These are phyloP conservation scores for Ennomos erosarius DNA, from an alignment of 2,888 invertebrate genomes.

Conservation along the genomic window DNA sequence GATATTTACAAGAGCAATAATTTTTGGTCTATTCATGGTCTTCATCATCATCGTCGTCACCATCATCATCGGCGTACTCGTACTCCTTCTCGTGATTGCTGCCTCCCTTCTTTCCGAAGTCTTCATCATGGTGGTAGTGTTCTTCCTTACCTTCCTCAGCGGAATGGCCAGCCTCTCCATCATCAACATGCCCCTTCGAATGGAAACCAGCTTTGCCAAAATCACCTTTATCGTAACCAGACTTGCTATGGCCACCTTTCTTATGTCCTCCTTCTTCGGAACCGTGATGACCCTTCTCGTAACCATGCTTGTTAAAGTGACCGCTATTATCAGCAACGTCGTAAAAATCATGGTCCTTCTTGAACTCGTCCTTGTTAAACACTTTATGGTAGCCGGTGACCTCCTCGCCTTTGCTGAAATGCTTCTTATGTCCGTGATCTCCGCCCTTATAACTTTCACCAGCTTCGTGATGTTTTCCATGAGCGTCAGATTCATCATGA, in stretches of 20 bases:
- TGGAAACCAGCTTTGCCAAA: conserved; percentile 84
- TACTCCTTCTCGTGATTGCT: conserved; percentile 77
- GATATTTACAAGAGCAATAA: conserved; percentile 56
- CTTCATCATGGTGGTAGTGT: conserved; percentile 81
- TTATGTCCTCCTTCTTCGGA: conserved; percentile 83
- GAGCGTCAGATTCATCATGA: conserved; percentile 81
- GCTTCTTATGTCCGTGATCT: conserved; percentile 84
- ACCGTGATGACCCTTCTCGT: conserved; percentile 82
- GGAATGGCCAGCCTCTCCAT: conserved; percentile 82
- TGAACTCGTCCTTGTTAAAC: conserved; percentile 91
- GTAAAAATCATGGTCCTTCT: conserved; percentile 91
- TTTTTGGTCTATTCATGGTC: conserved; percentile 52
- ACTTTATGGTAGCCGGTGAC: conserved; percentile 90
- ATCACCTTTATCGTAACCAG: conserved; percentile 79
- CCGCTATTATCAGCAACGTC: conserved; percentile 89
- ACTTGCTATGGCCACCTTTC: conserved; percentile 83
- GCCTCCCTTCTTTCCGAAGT: conserved; percentile 83
- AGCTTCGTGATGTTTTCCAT: conserved; percentile 82
- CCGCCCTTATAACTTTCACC: conserved; percentile 83
- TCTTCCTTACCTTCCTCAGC: conserved; percentile 84
- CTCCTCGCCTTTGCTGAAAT: conserved; percentile 88
- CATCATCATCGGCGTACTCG: conserved; percentile 68
- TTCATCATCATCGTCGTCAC: conserved; percentile 58
- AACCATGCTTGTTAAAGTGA: conserved; percentile 87
- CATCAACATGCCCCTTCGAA: conserved; percentile 84